Evolutionary conservation across 2,113 vertebrate genomes (phyloP).

Genomic region (Syrrhaptes paradoxus): DNA sequence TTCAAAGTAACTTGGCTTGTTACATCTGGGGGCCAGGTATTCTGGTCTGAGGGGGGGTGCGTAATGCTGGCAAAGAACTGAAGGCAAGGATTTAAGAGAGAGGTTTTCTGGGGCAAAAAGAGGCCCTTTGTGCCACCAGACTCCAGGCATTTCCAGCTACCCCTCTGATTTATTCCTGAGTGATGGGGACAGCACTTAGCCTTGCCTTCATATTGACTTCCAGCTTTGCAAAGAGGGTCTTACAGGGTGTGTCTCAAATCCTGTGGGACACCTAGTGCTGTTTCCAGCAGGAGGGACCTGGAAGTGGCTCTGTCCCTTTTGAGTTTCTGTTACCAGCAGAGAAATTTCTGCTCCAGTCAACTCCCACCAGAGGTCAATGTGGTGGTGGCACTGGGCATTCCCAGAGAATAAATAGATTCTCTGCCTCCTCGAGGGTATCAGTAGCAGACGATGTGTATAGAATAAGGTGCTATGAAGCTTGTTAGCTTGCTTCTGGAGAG

Average conservation of each 20-base stretch:
- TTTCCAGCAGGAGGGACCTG: neutral
- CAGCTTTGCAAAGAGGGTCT: neutral
- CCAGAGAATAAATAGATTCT: neutral
- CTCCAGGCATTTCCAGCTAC: neutral
- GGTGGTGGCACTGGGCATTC: neutral
- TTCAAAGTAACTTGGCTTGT: neutral
- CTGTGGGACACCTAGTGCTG: neutral
- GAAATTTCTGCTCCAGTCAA: neutral
- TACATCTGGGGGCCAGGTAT: slow-evolving; percentile 11
- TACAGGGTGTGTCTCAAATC: neutral
- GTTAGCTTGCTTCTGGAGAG: neutral
- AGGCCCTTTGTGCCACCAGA: neutral
- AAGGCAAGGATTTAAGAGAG: neutral
- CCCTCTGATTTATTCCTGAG: neutral
- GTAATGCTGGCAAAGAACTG: neutral
- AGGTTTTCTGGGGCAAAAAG: neutral
- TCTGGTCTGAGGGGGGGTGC: neutral
- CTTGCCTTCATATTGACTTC: neutral
- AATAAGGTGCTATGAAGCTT: neutral
- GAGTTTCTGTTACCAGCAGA: neutral
- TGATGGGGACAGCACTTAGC: neutral
- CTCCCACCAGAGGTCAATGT: neutral
- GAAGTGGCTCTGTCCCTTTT: neutral
- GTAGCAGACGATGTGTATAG: neutral
- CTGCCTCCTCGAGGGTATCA: neutral